Base-by-base conservation (phyloP, 2,797 vertebrate species). In the Chiroxiphia lanceolata region DNA sequence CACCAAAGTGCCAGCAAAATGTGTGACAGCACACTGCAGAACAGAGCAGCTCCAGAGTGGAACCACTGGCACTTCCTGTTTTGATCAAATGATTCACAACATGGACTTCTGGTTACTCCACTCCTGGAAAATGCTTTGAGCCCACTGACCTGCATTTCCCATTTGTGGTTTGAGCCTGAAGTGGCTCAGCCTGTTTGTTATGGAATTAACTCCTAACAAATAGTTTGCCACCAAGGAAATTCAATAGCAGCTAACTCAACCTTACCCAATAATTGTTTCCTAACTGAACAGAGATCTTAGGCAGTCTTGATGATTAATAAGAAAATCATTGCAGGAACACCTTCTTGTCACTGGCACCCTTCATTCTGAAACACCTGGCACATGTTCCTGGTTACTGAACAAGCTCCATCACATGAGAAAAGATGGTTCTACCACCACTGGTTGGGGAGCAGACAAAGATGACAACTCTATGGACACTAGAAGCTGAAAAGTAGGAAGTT, bases 31-130 rank as follows among this genome's bases (percentile, higher is more conserved):
- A 42, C 4, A 13, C 50, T 3, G 6, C 50, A 72, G 36, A 74
- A 68, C 61, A 83, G 74, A 78, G 65, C 48, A 9, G 54, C 74
- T 72, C 83, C 1, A 2, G 40, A 83, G 80, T 27, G 59, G 80
- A 93, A 93, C 78, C 92, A 90, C 83, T 87, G 83, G 86, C 90
- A 90, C 86, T 93, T 96, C 92, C 90, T 93, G 93, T 88, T 96
- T 94, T 94, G 80, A 92, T 94, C 70, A 84, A 75, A 86, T 53
- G 77, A 86, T 86, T 79, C 29, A 54, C 51, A 64, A 84, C 85
- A 90, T 0, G 4, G 93, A 64, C 61, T 91, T 89, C 92, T 84
- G 77, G 83, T 96, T 94, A 70, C 86, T 87, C 90, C 86, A 60
- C 88, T 87, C 77, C 79, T 67, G 83, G 77, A 82, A 90, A 94